Percentiles rank a stretch among this genome's conserved stretches.
Conservation (phyloP, 2,113 vertebrate genomes). For the Osmerus eperlanus region DNA sequence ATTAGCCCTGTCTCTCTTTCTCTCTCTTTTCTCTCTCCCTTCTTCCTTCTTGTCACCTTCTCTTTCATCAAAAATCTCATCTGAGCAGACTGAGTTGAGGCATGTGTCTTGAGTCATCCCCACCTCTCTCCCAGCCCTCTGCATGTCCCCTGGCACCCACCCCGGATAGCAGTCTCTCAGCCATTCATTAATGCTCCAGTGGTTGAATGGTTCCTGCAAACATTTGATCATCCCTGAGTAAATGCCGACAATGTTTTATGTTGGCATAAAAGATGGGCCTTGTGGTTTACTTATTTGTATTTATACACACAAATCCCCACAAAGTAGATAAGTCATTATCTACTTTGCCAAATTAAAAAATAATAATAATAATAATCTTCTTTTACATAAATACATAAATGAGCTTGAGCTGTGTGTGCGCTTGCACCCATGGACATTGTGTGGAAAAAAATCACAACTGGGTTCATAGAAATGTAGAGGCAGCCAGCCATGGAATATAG, state of each 20-base stretch:
- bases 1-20: constrained; percentile 26
- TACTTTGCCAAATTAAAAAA: constrained; percentile 4
- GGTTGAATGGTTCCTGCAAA: constrained; percentile 18
- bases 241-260: constrained; percentile 15
- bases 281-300: constrained; percentile 9
- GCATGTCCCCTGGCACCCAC: neutral
- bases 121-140: constrained; percentile 3
- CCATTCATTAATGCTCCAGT: constrained; percentile 10
- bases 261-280: neutral
- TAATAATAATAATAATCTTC: constrained; percentile 12
- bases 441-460: constrained; percentile 52
- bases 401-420: constrained; percentile 6
- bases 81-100: too few species aligned
- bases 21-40: constrained; percentile 15
- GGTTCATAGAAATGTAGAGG: constrained; percentile 43
- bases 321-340: neutral
- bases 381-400: constrained; percentile 19
- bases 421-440: constrained; percentile 42
- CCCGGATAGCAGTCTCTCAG: neutral
- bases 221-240: constrained; percentile 19
- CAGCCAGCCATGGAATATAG: constrained; percentile 49
- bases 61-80: neutral
- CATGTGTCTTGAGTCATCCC: neutral
- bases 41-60: neutral
- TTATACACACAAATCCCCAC: neutral